These are phyloP conservation scores for Synergus itoensis DNA, from an alignment of 2,888 invertebrate species.

Conservation along the genomic window DNA sequence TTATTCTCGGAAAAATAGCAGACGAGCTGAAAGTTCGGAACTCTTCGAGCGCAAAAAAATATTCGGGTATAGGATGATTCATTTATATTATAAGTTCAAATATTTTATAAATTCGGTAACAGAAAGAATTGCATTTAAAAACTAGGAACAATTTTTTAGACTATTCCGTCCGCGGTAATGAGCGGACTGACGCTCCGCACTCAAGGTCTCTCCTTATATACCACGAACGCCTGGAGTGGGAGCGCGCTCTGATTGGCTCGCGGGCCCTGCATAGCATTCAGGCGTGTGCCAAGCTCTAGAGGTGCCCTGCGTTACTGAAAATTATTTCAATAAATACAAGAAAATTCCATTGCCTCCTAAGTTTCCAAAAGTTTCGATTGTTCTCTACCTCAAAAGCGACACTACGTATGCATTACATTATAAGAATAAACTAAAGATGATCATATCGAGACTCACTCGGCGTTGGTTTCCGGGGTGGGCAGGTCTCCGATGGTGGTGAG, in stretches of 20 bases:
- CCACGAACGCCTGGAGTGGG: background rate
- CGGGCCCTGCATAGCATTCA: background rate
- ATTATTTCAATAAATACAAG: background rate
- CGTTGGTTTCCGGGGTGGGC: constrained; percentile 96
- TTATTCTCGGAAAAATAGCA: background rate
- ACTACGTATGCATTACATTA: background rate
- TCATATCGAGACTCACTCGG: constrained; percentile 88
- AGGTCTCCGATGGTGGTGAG: constrained; percentile 97
- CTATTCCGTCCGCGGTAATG: background rate
- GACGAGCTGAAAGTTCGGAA: background rate
- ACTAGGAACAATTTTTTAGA: background rate
- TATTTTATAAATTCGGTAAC: background rate
- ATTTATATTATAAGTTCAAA: background rate
- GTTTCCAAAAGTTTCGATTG: constrained; percentile 48
- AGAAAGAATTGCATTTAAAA: background rate
- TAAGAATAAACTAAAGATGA: background rate
- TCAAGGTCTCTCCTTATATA: background rate
- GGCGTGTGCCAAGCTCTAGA: background rate
- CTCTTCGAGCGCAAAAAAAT: background rate
- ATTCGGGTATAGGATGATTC: background rate
- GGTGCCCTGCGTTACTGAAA: background rate
- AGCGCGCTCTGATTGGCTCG: constrained; percentile 4
- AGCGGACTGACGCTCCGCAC: background rate
- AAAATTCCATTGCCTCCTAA: constrained; percentile 69
- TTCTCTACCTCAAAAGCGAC: background rate